Base-by-base conservation (phyloP, 2,113 vertebrate species). In the Leptobrachium ailaonicum region DNA sequence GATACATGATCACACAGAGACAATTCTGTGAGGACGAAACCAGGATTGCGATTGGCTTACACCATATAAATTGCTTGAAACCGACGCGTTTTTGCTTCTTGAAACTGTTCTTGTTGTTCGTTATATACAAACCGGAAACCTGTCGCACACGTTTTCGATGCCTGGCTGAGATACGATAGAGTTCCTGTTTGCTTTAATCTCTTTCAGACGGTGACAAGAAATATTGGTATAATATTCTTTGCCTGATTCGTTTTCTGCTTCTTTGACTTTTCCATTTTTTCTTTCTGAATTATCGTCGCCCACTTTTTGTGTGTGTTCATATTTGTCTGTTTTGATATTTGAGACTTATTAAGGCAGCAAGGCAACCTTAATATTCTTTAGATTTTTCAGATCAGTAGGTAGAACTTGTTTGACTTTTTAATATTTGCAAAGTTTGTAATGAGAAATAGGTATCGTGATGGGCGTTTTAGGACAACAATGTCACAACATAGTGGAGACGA, bases 371-470 rank as follows among this genome's bases (percentile, higher is more conserved):
- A 77, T 77, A 69, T 77, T 40, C 2, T 69, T 77, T 77, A 62
- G 67, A 78, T 78, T 78, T 78, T 78, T 77, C 76, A 77, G 54
- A 70, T 77, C 76, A 77, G 14, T 71, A 53, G 32, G 42, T 71
- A 62, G 56, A 78, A 62, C 76, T 71, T 43, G 3, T 53, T 47
- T 63, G 54, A 78, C 76, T 77, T 68, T 53, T 76, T 54, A 68
- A 13, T 20, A 11, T 68, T 68, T 45, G 41, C 41, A 76, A 68
- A 68, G 63, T 68, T 56, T 68, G 13, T 68, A 75, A 75, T 50
- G 14, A 66, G 62, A 41, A 66, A 7, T 7, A 42, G 1, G 47
- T 8, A 8, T n/a, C 45, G 5, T 56, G 14, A 2, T 67, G 47
- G 12, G 20, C 42, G 42, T 76, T 41, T 1, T 76, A 43, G 7